These are phyloP conservation scores for Crypturellus tataupa DNA, from an alignment of 2,797 vertebrate species.

Conservation along the genomic window DNA sequence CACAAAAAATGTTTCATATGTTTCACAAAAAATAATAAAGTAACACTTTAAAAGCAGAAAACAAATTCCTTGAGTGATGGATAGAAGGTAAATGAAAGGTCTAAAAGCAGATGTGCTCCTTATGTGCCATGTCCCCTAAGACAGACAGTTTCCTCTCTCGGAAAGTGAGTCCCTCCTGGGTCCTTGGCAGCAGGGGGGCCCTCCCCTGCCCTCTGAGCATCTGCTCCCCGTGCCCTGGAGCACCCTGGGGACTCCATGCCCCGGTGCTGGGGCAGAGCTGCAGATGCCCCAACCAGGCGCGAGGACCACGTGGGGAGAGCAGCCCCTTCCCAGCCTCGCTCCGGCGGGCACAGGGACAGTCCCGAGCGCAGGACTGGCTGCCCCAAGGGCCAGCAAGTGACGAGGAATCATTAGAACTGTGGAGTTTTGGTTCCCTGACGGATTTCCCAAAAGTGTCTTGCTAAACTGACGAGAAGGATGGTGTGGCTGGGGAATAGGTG, in stretches of 20 bases:
- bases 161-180: not conserved
- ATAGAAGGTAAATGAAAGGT: not conserved
- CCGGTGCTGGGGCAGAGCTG: not conserved
- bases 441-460: not conserved
- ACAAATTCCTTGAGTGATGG: not conserved
- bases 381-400: too few species aligned
- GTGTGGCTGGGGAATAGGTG: not conserved
- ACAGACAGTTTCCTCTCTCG: not conserved
- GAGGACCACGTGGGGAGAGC: not conserved
- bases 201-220: not conserved
- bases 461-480: not conserved
- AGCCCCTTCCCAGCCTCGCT: not conserved
- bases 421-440: not conserved
- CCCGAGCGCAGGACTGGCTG: not conserved
- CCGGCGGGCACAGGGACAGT: not conserved
- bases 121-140: not conserved
- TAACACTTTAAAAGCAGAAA: not conserved
- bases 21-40: not conserved
- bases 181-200: not conserved
- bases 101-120: not conserved
- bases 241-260: not conserved
- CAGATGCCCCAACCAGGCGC: fast-evolving
- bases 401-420: not conserved
- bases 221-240: too few species aligned
- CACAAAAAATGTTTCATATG: not conserved